Percentiles rank a stretch among this genome's conserved stretches.
phyloP scores from a whole-genome alignment of 2,888 invertebrate genomes.

The Ceraclea dissimilis region DNA sequence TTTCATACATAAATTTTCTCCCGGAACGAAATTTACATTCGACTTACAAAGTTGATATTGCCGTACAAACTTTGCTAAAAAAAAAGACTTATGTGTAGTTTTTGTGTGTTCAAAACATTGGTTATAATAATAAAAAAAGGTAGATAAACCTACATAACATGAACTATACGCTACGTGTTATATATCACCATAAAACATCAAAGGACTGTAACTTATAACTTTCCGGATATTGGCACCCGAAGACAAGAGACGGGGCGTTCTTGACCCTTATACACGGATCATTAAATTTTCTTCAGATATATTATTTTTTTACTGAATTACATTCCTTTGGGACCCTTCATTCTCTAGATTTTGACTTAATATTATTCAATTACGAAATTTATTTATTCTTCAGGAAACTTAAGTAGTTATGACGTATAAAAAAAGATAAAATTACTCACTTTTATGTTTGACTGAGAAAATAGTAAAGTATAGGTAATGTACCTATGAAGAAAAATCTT shows the following conservation, averaged over 20 bases:
- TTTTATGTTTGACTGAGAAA: too few species aligned
- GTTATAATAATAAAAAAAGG: background rate
- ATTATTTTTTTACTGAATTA: slow-evolving; percentile 11
- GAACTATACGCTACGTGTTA: background rate
- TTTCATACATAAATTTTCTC: background rate
- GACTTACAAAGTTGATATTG: background rate
- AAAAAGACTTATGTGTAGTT: background rate
- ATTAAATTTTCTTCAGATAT: slow-evolving; percentile 16
- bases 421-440: too few species aligned
- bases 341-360: slow-evolving; percentile 1
- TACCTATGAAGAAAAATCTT: too few species aligned
- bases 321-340: slow-evolving; percentile 1
- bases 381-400: background rate
- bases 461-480: too few species aligned
- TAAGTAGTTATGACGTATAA: too few species aligned
- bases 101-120: background rate
- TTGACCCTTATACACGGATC: slow-evolving; percentile 17
- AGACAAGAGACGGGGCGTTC: background rate
- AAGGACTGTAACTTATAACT: background rate
- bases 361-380: background rate
- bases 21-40: background rate
- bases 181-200: background rate
- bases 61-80: background rate
- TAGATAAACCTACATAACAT: background rate
- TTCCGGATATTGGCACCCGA: background rate